A percentile compares a stretch with the other conserved stretches of the same genome.
Conservation (phyloP, 2,797 vertebrate genomes). For the Pipistrellus pipistrellus region DNA sequence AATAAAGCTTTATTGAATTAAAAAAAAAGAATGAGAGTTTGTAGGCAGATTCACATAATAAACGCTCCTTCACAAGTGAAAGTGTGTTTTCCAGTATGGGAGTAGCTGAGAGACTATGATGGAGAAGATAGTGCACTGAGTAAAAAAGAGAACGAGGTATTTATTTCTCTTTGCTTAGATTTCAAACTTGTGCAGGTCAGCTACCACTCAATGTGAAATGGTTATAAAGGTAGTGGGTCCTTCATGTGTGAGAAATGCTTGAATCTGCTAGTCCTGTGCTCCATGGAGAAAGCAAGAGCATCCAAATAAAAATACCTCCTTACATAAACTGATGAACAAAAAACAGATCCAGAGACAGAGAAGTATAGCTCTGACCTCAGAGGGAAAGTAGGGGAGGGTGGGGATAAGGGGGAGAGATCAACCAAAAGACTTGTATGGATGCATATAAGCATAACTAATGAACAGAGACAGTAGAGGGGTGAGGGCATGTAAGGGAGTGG, state of each 20-base stretch:
- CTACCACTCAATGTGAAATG: neutral
- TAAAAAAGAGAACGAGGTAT: neutral
- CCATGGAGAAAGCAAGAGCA: constrained; percentile 18
- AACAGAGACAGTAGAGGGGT: too few species aligned
- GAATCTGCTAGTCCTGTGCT: neutral
- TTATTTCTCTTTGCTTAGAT: neutral
- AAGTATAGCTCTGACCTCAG: too few species aligned
- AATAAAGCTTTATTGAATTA: too few species aligned
- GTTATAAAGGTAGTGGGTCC: neutral
- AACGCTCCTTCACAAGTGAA: neutral
- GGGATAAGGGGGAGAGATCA: too few species aligned
- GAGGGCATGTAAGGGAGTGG: too few species aligned
- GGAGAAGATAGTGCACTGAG: neutral
- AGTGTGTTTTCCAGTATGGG: neutral
- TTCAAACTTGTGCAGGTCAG: neutral
- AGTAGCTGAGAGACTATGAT: neutral
- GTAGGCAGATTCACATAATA: neutral
- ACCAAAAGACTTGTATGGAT: too few species aligned
- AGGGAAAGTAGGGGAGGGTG: too few species aligned
- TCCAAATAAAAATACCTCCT: neutral
- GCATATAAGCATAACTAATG: too few species aligned
- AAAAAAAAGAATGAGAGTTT: neutral
- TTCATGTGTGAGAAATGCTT: neutral
- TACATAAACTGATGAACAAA: too few species aligned
- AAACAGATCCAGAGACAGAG: too few species aligned